Base-by-base conservation (phyloP, 2,888 invertebrate species). In the Heliconius erato region DNA sequence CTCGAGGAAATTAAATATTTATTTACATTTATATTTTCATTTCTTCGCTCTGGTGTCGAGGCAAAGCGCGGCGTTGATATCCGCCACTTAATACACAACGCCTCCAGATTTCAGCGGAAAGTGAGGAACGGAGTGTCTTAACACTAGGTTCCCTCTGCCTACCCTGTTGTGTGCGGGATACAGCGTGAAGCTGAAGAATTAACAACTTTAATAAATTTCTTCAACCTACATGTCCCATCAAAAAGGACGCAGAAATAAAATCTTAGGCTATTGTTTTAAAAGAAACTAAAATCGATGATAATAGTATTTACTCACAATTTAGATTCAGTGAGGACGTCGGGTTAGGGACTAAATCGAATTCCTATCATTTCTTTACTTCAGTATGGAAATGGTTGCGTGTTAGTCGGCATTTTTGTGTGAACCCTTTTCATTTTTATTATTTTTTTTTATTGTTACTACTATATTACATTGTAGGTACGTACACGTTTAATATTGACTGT, bases 321-420 rank as follows among this genome's bases (percentile, higher is more conserved):
- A 90, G 92, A 95, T 95, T 94, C 94, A 93, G 91, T 91, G 90
- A 93, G 92, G 94, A 93, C 90, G 90, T 80, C 88, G 90, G 90
- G 89, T 87, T 88, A 91, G 92, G 93, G 92, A 89, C 92, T 89
- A 93, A 94, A 95, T 95, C 94, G 94, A 95, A 95, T 95, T 94
- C 93, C 93, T 91, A 91, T 91, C 94, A 91, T 92, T 93, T 93
- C 91, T 92, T 90, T 91, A 90, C 91, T 89, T 89, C 89, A 88
- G 88, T 76, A 87, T 88, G 88, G 90, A 90, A 91, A 90, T 90
- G 89, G 87, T 90, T 89, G 88, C 88, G 86, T 88, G 86, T 89
- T 89, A 88, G 89, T 89, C 86, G 88, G 86, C 79, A 78, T 74
- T 80, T 82, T 77, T 74, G 67, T 76, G 74, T 79, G 35, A 82